These are phyloP conservation scores for Astyanax mexicanus DNA, from an alignment of 2,797 vertebrate genomes.

Conservation along the genomic window DNA sequence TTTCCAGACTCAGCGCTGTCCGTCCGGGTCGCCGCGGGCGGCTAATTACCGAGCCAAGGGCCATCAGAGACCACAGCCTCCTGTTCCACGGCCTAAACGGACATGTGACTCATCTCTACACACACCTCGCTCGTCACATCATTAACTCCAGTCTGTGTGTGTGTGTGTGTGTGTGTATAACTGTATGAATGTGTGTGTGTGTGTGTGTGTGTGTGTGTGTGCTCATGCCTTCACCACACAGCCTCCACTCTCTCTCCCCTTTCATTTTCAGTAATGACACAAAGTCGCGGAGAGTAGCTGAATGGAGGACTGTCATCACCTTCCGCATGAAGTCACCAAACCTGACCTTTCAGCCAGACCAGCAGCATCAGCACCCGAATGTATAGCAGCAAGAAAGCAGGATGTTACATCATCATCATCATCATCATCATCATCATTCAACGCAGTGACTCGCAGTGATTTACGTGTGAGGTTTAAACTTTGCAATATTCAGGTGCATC, in stretches of 20 bases:
- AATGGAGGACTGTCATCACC: background rate
- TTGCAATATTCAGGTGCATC: no score
- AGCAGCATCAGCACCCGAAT: background rate
- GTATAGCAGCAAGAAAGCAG: no score
- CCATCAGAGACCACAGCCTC: background rate
- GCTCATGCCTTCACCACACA: no score
- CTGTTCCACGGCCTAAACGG: background rate
- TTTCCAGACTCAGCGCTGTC: background rate
- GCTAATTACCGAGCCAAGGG: constrained; percentile 3
- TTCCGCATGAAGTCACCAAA: background rate
- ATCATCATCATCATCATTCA: no score
- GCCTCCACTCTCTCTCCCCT: background rate
- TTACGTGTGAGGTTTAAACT: no score
- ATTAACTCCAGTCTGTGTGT: constrained; percentile 2
- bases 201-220: background rate
- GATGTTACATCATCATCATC: no score
- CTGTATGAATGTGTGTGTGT: background rate
- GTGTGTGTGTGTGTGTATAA: no score
- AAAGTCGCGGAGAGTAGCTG: background rate
- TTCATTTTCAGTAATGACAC: constrained; percentile 18
- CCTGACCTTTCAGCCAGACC: constrained; percentile 12
- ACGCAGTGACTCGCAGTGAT: no score
- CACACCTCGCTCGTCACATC: background rate
- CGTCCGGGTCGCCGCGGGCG: background rate
- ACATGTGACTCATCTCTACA: constrained; percentile 7